Percentiles rank a stretch among this genome's conserved stretches.
phyloP scores from a whole-genome alignment of 2,888 invertebrate genomes.

The Stenurella melanura region DNA sequence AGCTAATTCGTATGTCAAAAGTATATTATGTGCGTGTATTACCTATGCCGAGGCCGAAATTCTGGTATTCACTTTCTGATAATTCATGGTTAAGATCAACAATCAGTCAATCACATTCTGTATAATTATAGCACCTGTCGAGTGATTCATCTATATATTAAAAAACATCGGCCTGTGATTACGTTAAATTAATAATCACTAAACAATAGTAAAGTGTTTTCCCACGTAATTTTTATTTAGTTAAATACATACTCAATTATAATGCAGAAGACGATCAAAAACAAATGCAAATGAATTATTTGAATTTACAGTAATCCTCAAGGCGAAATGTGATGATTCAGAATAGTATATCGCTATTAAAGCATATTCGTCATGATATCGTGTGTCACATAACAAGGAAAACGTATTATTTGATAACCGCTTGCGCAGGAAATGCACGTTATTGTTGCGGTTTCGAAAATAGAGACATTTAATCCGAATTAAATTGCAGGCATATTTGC shows the following conservation, averaged over 20 bases:
- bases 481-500: not conserved
- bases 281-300: not conserved
- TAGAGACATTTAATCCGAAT: not conserved
- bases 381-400: conserved; percentile 25
- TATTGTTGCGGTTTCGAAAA: conserved; percentile 2
- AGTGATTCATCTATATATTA: not conserved
- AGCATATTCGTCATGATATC: conserved; percentile 26
- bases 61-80: no score
- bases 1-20: no score
- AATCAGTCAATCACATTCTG: no score
- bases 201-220: not conserved
- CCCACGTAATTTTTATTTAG: not conserved
- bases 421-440: not conserved
- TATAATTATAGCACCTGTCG: not conserved
- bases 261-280: not conserved
- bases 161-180: not conserved
- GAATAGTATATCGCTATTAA: conserved; percentile 18
- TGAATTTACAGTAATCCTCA: conserved; percentile 20
- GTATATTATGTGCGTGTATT: no score
- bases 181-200: not conserved
- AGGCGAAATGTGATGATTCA: conserved; percentile 38
- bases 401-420: not conserved
- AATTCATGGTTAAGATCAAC: no score
- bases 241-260: not conserved
- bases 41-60: no score